Percentiles rank a stretch among this genome's conserved stretches.
Conservation (phyloP, 2,888 invertebrate species). For the Ctenicera cuprea region DNA sequence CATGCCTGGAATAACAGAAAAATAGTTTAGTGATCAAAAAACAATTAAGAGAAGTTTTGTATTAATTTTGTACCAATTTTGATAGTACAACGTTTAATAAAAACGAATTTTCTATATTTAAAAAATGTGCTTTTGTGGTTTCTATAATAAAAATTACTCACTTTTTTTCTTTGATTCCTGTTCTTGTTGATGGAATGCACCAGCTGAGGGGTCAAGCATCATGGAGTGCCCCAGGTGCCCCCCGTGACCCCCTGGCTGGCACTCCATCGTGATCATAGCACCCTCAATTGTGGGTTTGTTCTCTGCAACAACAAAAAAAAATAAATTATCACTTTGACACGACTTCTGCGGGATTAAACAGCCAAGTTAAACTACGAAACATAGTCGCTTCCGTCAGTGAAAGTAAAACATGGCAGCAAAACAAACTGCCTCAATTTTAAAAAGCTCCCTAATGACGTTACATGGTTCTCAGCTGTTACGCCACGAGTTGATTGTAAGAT, state of each 20-base stretch:
- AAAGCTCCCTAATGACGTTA: constrained; percentile 41
- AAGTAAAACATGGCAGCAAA: constrained; percentile 34
- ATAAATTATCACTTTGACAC: constrained; percentile 27
- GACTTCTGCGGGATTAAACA: neutral
- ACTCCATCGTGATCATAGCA: constrained; percentile 74
- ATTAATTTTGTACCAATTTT: too few species aligned
- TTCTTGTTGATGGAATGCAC: constrained; percentile 67
- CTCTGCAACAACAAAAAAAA: constrained; percentile 63
- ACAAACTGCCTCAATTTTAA: constrained; percentile 32
- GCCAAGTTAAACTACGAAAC: neutral
- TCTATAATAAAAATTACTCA: constrained; percentile 62
- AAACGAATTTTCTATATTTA: too few species aligned
- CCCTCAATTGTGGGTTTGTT: constrained; percentile 69
- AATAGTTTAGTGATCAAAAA: too few species aligned
- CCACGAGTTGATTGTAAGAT: constrained; percentile 55
- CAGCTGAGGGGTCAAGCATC: constrained; percentile 70
- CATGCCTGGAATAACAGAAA: too few species aligned
- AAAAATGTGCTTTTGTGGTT: too few species aligned
- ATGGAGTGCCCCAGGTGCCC: constrained; percentile 73
- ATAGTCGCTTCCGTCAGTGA: constrained; percentile 39
- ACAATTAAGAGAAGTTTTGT: too few species aligned
- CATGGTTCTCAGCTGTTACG: constrained; percentile 53
- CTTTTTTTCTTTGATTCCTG: constrained; percentile 71
- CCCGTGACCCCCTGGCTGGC: constrained; percentile 72
- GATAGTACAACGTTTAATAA: too few species aligned